Evolutionary conservation across 2,888 invertebrate genomes (phyloP), one percentile per base, ranked within the genome.

Genomic region (Yponomeuta cagnagella): DNA sequence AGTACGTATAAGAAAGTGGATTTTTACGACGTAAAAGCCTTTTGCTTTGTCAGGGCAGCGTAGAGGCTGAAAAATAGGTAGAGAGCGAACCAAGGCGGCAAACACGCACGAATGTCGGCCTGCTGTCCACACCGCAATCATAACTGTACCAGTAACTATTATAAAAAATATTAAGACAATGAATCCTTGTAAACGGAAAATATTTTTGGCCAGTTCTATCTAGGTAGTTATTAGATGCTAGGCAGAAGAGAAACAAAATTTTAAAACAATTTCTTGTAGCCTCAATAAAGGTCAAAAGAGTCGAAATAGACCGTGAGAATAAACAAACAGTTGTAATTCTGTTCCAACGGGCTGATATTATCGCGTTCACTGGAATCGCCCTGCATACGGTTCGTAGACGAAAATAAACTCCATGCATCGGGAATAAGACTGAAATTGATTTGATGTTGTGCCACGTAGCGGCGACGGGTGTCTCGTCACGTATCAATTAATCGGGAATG

Each of bases 401-500:
- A 65, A 31, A 65, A 5, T 33, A 65, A 5, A 4, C 65, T 30
- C 33, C 33, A 65, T 2, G n/a, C 65, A 10, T 31, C 3, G 3
- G 31, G 31, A 65, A 5, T 43, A 68, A 68, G 48, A 23, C 23
- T 43, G 23, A 8, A 15, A 68, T n/a, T 68, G 15, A n/a, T 5
- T 23, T 30, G 52, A 30, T 58, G 52, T 6, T 12, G 12, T 30
- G 52, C 10, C 5, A 48, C 80, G 72, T 72, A 73, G 48, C n/a
- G 73, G 73, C 75, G 76, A 75, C 77, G 73, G 74, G 74, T 79
- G 80, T 79, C 81, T 70, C 78, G 80, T 80, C 83, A 82, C 82
- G 83, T 84, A 81, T 85, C 83, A 83, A 86, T 86, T 83, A 83
- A 83, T 83, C 80, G 77, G 76, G 79, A 82, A 84, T 83, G 81